Evolutionary conservation across 2,113 vertebrate genomes (phyloP), one percentile per base, ranked within the genome.

Genomic region (human (Homo sapiens)): DNA sequence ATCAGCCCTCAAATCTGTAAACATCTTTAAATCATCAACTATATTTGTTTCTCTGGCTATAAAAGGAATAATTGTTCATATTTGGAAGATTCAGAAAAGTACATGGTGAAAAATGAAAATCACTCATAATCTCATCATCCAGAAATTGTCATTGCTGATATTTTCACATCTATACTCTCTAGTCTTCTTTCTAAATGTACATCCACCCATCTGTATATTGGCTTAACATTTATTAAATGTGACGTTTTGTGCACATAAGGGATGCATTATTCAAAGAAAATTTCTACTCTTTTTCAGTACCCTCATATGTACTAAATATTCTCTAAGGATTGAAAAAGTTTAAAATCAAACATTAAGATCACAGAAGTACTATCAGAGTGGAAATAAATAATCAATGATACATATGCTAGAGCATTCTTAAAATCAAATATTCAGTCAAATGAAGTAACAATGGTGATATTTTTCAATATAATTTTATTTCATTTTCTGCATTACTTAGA

Each of bases 371-470:
- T 70, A 89, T 93, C 27, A 96, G 32, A 48, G 7, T 89, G 81
- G 40, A 92, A 93, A 76, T 81, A 66, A 93, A 89, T 14, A 48
- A 59, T 55, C 92, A 94, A 25, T 86, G 11, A 40, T 81, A 68
- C 9, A 83, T 68, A 93, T 45, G 43, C 70, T 90, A 84, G 3
- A 90, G 14, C 57, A 86, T 70, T 84, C 55, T 95, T 82, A 59
- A 75, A 95, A 84, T 88, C 90, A 96, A 96, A 82, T 96, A 96
- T 85, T 97, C 45, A 6, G 8, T 66, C 80, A 92, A 92, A 32
- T 95, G 83, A 97, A 80, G 7, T 81, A 64, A 73, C 25, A 85
- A 52, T 7, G 16, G 13, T 64, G 52, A 83, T 75, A 66, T 52
- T 88, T 90, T 96, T 85, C 66, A 83, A 23, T 57, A 84, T 70